Percentiles rank a stretch among this genome's conserved stretches.
These are phyloP conservation scores for Ametastegia equiseti DNA, from an alignment of 2,888 invertebrate species.

Conservation along the genomic window DNA sequence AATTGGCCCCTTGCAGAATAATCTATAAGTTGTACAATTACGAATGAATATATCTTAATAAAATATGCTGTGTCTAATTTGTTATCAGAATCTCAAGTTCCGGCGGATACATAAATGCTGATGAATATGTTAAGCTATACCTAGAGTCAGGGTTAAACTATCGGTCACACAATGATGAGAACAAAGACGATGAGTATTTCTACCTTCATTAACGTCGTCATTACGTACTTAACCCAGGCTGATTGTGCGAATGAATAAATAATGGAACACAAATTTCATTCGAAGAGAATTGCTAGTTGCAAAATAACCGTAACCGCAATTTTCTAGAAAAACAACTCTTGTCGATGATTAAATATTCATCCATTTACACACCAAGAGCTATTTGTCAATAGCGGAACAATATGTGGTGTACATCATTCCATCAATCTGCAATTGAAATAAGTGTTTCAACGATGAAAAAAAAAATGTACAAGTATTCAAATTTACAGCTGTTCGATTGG, in stretches of 20 bases:
- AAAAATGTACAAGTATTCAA: not conserved
- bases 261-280: not conserved
- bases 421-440: not conserved
- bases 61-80: not conserved
- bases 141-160: constrained; percentile 12
- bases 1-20: not conserved
- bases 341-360: not conserved
- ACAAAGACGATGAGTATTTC: constrained; percentile 21
- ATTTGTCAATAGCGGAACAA: not conserved
- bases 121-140: not conserved
- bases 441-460: not conserved
- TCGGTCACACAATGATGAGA: constrained; percentile 21
- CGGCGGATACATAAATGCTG: not conserved
- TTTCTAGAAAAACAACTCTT: not conserved
- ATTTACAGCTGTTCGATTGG: not conserved
- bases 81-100: not conserved
- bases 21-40: not conserved
- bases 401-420: not conserved
- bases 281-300: not conserved
- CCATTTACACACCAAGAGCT: not conserved
- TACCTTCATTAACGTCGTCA: not conserved
- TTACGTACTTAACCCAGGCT: not conserved
- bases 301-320: not conserved
- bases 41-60: not conserved
- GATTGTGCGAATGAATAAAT: constrained; percentile 13